Evolutionary conservation across 1,140 invertebrate genomes (phyloP).

Genomic region (Euglossa dilemma): DNA sequence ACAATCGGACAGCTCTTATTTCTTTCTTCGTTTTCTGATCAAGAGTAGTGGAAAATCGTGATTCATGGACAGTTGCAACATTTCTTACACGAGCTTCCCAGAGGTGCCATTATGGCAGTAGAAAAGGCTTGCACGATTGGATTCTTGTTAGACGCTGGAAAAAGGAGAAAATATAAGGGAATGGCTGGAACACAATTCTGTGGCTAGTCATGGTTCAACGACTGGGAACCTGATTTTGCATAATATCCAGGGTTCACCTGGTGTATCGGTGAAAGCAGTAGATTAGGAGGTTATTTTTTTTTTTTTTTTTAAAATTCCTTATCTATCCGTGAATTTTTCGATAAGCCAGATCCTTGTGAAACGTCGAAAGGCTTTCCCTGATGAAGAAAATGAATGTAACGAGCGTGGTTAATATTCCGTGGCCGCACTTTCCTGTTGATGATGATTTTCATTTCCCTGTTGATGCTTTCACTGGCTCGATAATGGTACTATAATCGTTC

Average conservation of each 20-base stretch:
- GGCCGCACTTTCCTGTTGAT: slow-evolving; percentile 1
- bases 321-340: background rate
- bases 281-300: background rate
- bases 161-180: background rate
- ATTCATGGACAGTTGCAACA: slow-evolving; percentile 14
- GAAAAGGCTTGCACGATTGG: background rate
- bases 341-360: background rate
- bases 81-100: background rate
- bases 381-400: slow-evolving; percentile 4
- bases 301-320: background rate
- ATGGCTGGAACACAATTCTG: background rate
- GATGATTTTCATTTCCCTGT: slow-evolving; percentile 37
- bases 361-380: background rate
- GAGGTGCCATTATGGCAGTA: background rate
- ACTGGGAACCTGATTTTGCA: slow-evolving; percentile 44
- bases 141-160: background rate
- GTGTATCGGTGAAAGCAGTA: slow-evolving; percentile 41
- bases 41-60: background rate
- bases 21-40: background rate
- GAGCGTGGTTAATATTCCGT: slow-evolving; percentile 31
- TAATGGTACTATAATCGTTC: slow-evolving; percentile 7
- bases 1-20: background rate
- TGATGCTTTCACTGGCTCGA: slow-evolving; percentile 30
- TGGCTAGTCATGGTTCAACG: slow-evolving; percentile 39
- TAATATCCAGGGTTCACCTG: slow-evolving; percentile 25